phyloP scores from a whole-genome alignment of 2,888 invertebrate genomes.

The Synanthedon vespiformis region DNA sequence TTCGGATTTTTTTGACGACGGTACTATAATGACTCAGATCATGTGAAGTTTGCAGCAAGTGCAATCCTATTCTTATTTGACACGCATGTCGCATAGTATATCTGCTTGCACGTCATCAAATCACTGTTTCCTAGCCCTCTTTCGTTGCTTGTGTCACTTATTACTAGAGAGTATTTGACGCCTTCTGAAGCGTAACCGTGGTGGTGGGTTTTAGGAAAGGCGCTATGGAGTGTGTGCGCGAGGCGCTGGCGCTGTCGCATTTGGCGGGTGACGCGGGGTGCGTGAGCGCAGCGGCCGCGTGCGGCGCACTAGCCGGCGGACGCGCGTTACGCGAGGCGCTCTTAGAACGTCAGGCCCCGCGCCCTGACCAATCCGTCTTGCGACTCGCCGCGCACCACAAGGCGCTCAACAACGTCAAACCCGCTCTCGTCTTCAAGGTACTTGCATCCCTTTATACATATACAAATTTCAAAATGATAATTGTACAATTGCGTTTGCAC shows the following conservation, averaged over 20 bases:
- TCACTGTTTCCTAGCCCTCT: too few species aligned
- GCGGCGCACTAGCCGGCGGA: constrained; percentile 70
- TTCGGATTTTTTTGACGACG: too few species aligned
- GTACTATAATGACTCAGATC: too few species aligned
- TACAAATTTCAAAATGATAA: too few species aligned
- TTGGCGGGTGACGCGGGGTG: constrained; percentile 89
- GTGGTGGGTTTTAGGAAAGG: constrained; percentile 73
- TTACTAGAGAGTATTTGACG: too few species aligned
- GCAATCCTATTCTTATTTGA: too few species aligned
- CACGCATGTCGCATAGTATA: too few species aligned
- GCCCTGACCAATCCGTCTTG: constrained; percentile 13
- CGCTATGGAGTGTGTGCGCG: constrained; percentile 84
- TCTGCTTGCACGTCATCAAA: too few species aligned
- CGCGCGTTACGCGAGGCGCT: constrained; percentile 7
- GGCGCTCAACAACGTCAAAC: constrained; percentile 76
- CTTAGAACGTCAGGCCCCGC: constrained; percentile 22
- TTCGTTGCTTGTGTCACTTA: too few species aligned
- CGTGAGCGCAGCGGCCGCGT: constrained; percentile 86
- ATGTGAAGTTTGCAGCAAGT: too few species aligned
- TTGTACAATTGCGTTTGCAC: too few species aligned
- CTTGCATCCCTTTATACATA: neutral
- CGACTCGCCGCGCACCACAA: constrained; percentile 26
- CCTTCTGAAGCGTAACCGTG: too few species aligned
- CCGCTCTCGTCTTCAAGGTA: constrained; percentile 73
- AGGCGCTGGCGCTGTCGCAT: constrained; percentile 89